These are phyloP conservation scores for Geopemphigus sp. DNA, from an alignment of 1,140 invertebrate species.

Conservation along the genomic window DNA sequence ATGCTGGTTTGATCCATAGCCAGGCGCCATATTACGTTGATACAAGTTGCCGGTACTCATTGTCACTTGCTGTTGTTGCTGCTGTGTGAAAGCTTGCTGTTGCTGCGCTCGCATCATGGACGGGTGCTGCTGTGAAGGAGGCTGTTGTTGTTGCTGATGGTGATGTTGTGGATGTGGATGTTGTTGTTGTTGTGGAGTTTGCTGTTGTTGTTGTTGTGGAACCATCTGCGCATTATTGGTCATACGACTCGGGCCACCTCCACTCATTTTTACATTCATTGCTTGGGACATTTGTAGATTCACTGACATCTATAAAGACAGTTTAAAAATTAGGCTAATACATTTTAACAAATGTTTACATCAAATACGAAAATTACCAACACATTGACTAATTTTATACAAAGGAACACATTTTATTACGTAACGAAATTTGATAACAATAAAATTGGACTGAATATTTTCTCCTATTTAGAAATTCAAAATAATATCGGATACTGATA, in stretches of 20 bases:
- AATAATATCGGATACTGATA: too few relatives aligned
- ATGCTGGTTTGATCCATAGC: slow-evolving; percentile 1
- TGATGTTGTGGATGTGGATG: slow-evolving; percentile 5
- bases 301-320: slow-evolving; percentile 30
- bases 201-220: slow-evolving; percentile 8
- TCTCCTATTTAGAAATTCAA: too few relatives aligned
- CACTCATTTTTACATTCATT: slow-evolving; percentile 38
- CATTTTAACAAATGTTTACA: too few relatives aligned
- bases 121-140: slow-evolving; percentile 7
- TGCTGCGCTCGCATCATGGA: slow-evolving; percentile 41
- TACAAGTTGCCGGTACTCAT: slow-evolving; percentile 25
- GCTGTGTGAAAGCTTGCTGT: slow-evolving; percentile 27
- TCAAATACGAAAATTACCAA: too few relatives aligned
- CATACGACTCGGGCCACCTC: slow-evolving; percentile 27
- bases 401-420: too few relatives aligned
- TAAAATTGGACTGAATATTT: too few relatives aligned
- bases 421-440: too few relatives aligned
- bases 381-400: too few relatives aligned
- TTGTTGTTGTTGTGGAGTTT: not conserved
- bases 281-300: slow-evolving; percentile 43
- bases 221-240: slow-evolving; percentile 6
- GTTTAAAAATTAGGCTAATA: not conserved
- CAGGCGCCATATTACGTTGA: slow-evolving; percentile 31
- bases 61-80: slow-evolving; percentile 29
- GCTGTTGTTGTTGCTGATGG: slow-evolving; percentile 36